Conservation (phyloP, 2,797 vertebrate genomes). For the Acanthornis magna region DNA sequence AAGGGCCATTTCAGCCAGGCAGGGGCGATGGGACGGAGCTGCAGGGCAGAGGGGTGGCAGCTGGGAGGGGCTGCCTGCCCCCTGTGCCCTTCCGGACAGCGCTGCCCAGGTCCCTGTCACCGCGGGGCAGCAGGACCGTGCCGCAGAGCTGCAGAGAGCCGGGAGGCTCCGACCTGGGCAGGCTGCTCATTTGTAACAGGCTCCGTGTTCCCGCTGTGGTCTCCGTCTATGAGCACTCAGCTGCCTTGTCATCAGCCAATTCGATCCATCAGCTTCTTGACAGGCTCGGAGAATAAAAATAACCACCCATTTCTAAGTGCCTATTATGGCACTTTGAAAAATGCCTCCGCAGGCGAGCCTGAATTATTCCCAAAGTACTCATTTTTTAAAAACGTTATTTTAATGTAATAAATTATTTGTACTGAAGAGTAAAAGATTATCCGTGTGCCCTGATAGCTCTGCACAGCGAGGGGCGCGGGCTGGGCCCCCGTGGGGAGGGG, state of each 20-base stretch:
- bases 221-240: constrained; percentile 55
- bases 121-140: fast-evolving
- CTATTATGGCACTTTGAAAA: constrained; percentile 75
- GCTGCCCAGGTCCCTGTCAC: fast-evolving
- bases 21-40: fast-evolving
- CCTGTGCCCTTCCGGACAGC: fast-evolving
- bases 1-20: not conserved
- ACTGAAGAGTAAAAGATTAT: constrained; percentile 64
- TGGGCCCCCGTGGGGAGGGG: not conserved
- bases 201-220: constrained; percentile 18
- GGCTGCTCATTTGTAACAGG: constrained; percentile 33
- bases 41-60: not conserved
- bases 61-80: not conserved
- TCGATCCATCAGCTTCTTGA: constrained; percentile 71
- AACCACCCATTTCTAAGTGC: constrained; percentile 72
- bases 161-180: not conserved
- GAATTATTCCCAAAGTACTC: constrained; percentile 69
- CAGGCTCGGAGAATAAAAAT: constrained; percentile 68
- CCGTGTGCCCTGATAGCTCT: constrained; percentile 34
- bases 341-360: constrained; percentile 65
- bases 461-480: not conserved
- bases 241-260: constrained; percentile 71
- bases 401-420: constrained; percentile 71
- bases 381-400: constrained; percentile 63
- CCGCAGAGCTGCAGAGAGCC: not conserved